Conservation (phyloP, 2,888 invertebrate species). For the Ryuthela nishihirai region DNA sequence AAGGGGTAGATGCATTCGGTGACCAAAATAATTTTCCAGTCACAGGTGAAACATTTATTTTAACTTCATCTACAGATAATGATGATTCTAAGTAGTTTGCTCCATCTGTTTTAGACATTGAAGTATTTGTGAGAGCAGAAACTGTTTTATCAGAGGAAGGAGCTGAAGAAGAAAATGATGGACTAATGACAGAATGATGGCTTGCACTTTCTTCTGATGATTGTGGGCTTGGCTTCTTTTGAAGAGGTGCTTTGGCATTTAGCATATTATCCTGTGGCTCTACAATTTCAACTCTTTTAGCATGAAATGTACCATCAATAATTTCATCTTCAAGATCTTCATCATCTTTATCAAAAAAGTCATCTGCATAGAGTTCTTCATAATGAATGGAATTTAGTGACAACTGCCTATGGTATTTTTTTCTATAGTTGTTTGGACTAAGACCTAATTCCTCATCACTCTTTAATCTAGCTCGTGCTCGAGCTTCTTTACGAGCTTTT, state of each 20-base stretch:
- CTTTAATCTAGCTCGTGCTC: slow-evolving; percentile 63
- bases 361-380: slow-evolving; percentile 37
- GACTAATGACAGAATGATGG: not conserved
- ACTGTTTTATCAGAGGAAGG: slow-evolving; percentile 1
- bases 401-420: slow-evolving; percentile 28
- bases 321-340: slow-evolving; percentile 29
- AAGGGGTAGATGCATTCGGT: slow-evolving; percentile 26
- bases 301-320: slow-evolving; percentile 22
- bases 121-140: not conserved
- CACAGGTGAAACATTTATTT: not conserved
- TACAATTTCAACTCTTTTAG: slow-evolving; percentile 7
- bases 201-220: not conserved
- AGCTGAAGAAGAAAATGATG: not conserved
- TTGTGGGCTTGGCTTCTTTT: no score
- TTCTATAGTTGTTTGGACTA: slow-evolving; percentile 44
- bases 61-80: slow-evolving; percentile 7
- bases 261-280: not conserved
- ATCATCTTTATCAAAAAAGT: slow-evolving; percentile 36
- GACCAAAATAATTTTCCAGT: no score
- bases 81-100: slow-evolving; percentile 28
- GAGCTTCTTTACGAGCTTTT: slow-evolving; percentile 60
- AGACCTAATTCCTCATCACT: slow-evolving; percentile 68
- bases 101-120: slow-evolving; percentile 18
- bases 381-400: slow-evolving; percentile 36
- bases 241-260: no score